These are phyloP conservation scores for Steinernema carpocapsae DNA, from an alignment of 2,888 invertebrate species.

Conservation along the genomic window DNA sequence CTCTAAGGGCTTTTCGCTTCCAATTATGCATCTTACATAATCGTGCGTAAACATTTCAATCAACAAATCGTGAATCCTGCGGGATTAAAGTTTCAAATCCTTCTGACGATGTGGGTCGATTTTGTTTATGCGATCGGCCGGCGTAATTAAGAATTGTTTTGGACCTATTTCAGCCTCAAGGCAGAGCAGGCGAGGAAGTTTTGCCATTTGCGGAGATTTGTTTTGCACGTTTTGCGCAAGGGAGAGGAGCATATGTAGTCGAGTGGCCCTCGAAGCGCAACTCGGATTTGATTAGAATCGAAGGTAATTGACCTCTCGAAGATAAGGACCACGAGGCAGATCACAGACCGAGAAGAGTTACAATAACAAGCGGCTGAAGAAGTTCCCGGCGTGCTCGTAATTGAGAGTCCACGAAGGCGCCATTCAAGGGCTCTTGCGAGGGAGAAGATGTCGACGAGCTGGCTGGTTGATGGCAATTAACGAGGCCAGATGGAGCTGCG, in stretches of 20 bases:
- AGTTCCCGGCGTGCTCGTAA: slow-evolving; percentile 4
- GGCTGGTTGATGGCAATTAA: background rate
- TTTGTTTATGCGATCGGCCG: slow-evolving; percentile 26
- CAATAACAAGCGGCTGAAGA: slow-evolving; percentile 4
- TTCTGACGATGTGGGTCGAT: background rate
- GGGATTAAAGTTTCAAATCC: too few relatives aligned
- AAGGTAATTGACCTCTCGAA: slow-evolving; percentile 28
- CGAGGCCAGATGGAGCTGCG: slow-evolving; percentile 29
- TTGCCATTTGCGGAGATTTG: background rate
- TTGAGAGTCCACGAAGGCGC: slow-evolving; percentile 31
- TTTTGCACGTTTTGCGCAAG: background rate
- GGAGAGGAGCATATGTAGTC: slow-evolving; percentile 2
- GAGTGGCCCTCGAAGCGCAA: slow-evolving; percentile 27
- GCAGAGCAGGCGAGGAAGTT: background rate
- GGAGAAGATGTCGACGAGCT: background rate
- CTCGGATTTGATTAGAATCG: slow-evolving; percentile 14
- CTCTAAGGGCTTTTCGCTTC: background rate
- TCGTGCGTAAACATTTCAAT: slow-evolving; percentile 5
- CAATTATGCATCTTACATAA: slow-evolving; percentile 12
- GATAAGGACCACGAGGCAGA: background rate
- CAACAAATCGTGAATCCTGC: background rate
- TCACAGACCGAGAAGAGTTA: slow-evolving; percentile 31
- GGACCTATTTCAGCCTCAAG: slow-evolving; percentile 12
- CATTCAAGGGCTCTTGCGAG: slow-evolving; percentile 22
- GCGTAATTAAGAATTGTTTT: slow-evolving; percentile 28